Evolutionary conservation across 2,888 invertebrate genomes (phyloP).

Genomic region (Acanthopleura granulata): DNA sequence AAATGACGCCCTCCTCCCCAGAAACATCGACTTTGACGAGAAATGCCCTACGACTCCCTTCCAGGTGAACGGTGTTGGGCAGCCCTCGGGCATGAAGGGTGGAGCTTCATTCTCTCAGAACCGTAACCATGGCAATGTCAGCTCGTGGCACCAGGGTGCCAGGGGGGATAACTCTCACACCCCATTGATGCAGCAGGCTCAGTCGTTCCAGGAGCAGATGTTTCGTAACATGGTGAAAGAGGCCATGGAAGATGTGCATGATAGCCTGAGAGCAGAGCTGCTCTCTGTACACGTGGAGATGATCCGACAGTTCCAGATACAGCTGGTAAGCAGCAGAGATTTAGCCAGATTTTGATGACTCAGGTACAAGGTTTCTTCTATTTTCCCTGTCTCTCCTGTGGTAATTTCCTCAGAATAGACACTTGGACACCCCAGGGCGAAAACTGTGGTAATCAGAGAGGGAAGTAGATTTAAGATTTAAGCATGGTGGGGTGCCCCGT

Average conservation of each 20-base stretch:
- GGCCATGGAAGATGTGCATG: conserved; percentile 58
- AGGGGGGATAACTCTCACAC: background rate
- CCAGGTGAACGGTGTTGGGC: background rate
- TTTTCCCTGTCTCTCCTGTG: too few species aligned
- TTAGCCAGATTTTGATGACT: too few species aligned
- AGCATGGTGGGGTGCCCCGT: too few species aligned
- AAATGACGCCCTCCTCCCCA: background rate
- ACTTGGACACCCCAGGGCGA: too few species aligned
- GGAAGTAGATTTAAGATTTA: too few species aligned
- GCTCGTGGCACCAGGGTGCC: background rate
- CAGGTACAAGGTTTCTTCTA: too few species aligned
- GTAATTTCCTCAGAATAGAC: too few species aligned
- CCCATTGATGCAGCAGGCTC: background rate
- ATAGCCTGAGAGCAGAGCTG: conserved; percentile 54
- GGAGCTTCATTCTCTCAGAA: background rate
- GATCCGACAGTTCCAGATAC: conserved; percentile 58
- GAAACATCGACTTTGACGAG: background rate
- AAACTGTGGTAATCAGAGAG: too few species aligned
- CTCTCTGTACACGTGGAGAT: conserved; percentile 59
- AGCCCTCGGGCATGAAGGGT: background rate
- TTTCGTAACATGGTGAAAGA: conserved; percentile 53
- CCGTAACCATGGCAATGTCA: background rate
- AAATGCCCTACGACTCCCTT: background rate
- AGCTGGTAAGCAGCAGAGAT: conserved; percentile 47
- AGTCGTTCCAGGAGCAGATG: conserved; percentile 53